Evolutionary conservation across 2,888 invertebrate genomes (phyloP).

Genomic region (Campoplex capitator): DNA sequence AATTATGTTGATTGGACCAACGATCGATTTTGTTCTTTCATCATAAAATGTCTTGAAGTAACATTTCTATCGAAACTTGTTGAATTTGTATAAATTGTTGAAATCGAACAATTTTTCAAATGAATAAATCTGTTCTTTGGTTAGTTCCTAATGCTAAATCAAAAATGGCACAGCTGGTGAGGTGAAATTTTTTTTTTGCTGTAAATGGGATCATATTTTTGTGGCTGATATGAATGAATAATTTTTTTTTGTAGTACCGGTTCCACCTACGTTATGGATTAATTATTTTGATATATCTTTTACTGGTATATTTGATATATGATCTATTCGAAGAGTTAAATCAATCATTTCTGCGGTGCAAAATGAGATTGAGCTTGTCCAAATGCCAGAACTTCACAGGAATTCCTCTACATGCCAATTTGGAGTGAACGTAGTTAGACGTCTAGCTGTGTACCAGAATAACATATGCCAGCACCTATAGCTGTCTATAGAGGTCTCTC

Average conservation of each 20-base stretch:
- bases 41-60: not conserved
- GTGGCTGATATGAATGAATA: no score
- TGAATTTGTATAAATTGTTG: not conserved
- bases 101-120: not conserved
- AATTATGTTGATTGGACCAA: not conserved
- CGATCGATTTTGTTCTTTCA: not conserved
- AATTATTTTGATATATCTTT: no score
- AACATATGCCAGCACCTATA: conserved; percentile 44
- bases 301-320: no score
- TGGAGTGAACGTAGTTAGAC: conserved; percentile 22
- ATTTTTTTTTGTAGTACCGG: no score
- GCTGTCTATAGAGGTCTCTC: conserved; percentile 28
- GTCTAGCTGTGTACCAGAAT: conserved; percentile 51
- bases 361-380: not conserved
- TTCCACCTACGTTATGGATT: no score
- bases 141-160: no score
- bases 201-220: no score
- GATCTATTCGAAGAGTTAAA: not conserved
- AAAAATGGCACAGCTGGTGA: no score
- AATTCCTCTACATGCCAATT: conserved; percentile 29
- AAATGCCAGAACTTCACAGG: conserved; percentile 10
- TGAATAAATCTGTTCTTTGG: no score
- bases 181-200: no score
- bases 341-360: not conserved
- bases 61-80: not conserved